Base-by-base conservation (phyloP, 2,113 vertebrate species). In the Aldabrachelys gigantea region DNA sequence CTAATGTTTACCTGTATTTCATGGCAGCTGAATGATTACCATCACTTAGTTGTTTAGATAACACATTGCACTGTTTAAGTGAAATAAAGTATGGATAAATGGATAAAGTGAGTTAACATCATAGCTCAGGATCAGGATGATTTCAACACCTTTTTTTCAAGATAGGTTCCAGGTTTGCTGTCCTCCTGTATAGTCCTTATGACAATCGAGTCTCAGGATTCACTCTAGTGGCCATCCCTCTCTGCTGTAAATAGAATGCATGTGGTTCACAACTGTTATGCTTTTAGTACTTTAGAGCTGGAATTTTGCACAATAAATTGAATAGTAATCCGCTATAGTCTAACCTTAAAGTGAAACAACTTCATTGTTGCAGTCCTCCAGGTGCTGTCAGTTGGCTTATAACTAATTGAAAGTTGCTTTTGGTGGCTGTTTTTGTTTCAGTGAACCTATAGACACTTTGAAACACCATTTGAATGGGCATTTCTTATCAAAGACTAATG, bases 211-310 rank as follows among this genome's bases (percentile, higher is more conserved):
- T 91, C 89, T 95, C 89, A 84, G 52, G 82, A 95, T 96, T 92
- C 89, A 91, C 91, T 89, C 91, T 95, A 89, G 85, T 95, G 93
- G 92, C 80, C 24, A 59, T 57, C 88, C 56, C 57, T 84, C 79
- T 72, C 87, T 62, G 50, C 82, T 85, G 14, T 35, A 88, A 94
- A 92, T 96, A 86, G 92, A 98, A 97, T 97, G 92, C 47, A 89
- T 94, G 35, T 76, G 89, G 91, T 94, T 96, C 94, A 96, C 80
- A 95, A 79, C 81, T 78, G 56, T 83, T 92, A 47, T 85, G 83
- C 41, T 96, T 86, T 87, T 94, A 44, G 89, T 86, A n/a, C 93
- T 95, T 94, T 88, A 87, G 69, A 95, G 76, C 82, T 92, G 82
- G 47, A 54, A 82, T 69, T 56, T 65, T 59, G 50, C 52, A 89